A percentile compares a stretch with the other conserved stretches of the same genome.
Evolutionary conservation across 2,113 vertebrate genomes (phyloP).

Genomic region (Oryzias woworae): DNA sequence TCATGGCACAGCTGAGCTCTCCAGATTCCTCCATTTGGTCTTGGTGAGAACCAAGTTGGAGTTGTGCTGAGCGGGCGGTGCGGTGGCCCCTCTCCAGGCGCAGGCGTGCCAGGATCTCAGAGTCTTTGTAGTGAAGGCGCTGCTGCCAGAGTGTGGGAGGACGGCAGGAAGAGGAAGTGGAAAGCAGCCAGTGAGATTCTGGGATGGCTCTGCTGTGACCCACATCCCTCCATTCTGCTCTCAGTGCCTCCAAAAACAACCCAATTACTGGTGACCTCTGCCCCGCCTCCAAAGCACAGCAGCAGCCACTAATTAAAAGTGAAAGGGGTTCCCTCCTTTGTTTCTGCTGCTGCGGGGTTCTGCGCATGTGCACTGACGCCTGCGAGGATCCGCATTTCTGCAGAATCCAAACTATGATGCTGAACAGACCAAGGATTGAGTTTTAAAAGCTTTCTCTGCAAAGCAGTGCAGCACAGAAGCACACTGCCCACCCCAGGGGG

Average conservation of each 20-base stretch:
- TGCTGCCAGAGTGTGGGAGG: conserved; percentile 45
- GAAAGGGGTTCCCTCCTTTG: conserved; percentile 60
- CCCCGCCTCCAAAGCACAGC: conserved; percentile 68
- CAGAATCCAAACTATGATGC: background rate
- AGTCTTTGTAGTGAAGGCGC: conserved; percentile 62
- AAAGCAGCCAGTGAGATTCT: conserved; percentile 52
- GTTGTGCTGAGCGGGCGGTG: conserved; percentile 52
- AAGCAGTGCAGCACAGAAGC: conserved; percentile 28
- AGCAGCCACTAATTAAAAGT: conserved; percentile 73
- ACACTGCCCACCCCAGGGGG: conserved; percentile 41
- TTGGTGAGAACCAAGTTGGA: conserved; percentile 62
- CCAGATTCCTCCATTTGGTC: conserved; percentile 67
- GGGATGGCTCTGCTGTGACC: conserved; percentile 69
- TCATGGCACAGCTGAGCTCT: conserved; percentile 48
- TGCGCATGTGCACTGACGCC: conserved; percentile 26
- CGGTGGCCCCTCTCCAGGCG: conserved; percentile 61
- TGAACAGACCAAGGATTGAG: conserved; percentile 17
- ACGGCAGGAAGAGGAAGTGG: conserved; percentile 36
- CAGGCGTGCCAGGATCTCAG: conserved; percentile 67
- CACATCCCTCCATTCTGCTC: conserved; percentile 71
- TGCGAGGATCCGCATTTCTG: conserved; percentile 14
- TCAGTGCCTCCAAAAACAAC: conserved; percentile 72
- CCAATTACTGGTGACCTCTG: conserved; percentile 75
- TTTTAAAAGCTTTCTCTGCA: conserved; percentile 16
- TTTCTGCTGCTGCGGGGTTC: conserved; percentile 50